Base-by-base conservation (phyloP, 2,113 vertebrate species). In the Anhinga anhinga region DNA sequence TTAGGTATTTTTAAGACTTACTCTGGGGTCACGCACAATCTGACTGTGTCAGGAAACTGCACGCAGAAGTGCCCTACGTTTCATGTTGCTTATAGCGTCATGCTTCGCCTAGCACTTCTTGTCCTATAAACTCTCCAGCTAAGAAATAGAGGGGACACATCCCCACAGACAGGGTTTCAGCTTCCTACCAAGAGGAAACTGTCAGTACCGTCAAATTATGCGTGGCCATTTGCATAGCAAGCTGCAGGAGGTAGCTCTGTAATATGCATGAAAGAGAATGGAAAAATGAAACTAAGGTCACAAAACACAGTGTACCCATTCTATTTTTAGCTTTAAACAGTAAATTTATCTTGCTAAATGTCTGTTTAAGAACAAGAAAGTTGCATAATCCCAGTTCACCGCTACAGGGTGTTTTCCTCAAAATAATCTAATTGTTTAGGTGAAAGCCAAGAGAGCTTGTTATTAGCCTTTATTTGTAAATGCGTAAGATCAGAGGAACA, bases 271-370 rank as follows among this genome's bases (percentile, higher is more conserved):
- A 19, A 95, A 76, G 83, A 91, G 83, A 91, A 92, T 45, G 94
- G 94, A 95, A 94, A 97, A 95, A 95, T 42, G 22, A 94, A 96
- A 56, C 77, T 61, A 62, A 96, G 78, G 91, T 89, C 94, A 91
- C 86, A 86, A 96, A 94, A 92, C 90, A 95, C 71, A 66, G 42
- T 85, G 93, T 94, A 74, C 96, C 85, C 80, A 36, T 74, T 89
- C 96, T 97, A 97, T 95, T 95, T 96, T 97, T 96, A 97, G 95
- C 69, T 61, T 78, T 84, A 90, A 90, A 81, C 44, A 72, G 61
- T 89, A 82, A 95, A 95, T 53, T 5, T 19, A 58, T 95, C 92
- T 96, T 94, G 69, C 70, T 94, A 92, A 90, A 95, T 49, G 73
- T 69, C 81, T 85, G 34, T 12, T 79, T 76, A 82, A 89, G 69